Percentiles rank a stretch among this genome's conserved stretches.
These are phyloP conservation scores for Rhyacophila evoluta DNA, from an alignment of 2,888 invertebrate species.

Conservation along the genomic window DNA sequence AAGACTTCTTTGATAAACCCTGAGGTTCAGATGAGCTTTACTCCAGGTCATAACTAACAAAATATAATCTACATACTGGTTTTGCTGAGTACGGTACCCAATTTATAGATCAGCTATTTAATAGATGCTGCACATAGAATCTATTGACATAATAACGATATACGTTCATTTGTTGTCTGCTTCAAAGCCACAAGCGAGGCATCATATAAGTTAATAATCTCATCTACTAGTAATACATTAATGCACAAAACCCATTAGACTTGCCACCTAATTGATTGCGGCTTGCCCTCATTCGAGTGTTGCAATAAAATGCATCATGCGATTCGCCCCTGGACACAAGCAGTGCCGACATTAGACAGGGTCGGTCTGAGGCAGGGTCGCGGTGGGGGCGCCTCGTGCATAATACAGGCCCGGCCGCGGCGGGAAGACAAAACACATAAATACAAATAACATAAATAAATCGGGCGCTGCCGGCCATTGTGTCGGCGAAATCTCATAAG, in stretches of 20 bases:
- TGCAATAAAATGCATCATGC: slow-evolving; percentile 18
- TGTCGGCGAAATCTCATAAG: slow-evolving; percentile 32
- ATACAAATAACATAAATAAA: slow-evolving; percentile 42
- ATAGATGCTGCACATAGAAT: too few species aligned
- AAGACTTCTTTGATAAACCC: too few species aligned
- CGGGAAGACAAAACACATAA: slow-evolving; percentile 16
- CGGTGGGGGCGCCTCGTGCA: slow-evolving; percentile 12
- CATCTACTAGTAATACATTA: too few species aligned
- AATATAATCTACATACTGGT: too few species aligned
- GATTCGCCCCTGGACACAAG: not conserved
- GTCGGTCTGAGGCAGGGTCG: not conserved
- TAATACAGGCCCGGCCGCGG: slow-evolving; percentile 5
- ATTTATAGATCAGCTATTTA: too few species aligned
- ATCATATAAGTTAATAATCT: too few species aligned
- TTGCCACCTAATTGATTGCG: not conserved
- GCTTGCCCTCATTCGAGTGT: not conserved
- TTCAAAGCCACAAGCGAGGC: too few species aligned
- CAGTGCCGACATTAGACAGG: not conserved
- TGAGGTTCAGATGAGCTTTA: too few species aligned
- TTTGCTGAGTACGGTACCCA: too few species aligned
- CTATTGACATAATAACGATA: too few species aligned
- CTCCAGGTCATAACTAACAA: too few species aligned
- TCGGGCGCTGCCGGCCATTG: slow-evolving; percentile 37
- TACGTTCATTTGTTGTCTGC: too few species aligned
- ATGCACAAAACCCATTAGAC: not conserved